A percentile compares a stretch with the other conserved stretches of the same genome.
Evolutionary conservation across 2,888 invertebrate species (phyloP).

Genomic region (Tribolium freemani): DNA sequence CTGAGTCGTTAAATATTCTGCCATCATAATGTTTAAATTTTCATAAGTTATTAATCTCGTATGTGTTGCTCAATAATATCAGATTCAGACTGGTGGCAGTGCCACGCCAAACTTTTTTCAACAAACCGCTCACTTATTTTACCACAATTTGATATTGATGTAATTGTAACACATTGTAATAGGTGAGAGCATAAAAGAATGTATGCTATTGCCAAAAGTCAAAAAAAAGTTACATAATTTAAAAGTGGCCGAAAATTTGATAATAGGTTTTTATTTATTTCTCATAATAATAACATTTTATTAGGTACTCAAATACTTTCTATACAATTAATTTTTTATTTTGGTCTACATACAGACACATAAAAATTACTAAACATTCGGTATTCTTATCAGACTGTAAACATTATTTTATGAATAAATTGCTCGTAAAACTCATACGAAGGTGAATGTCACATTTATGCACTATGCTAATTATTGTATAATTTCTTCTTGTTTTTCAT

Average conservation of each 20-base stretch:
- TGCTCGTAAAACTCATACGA: too few species aligned
- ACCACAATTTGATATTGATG: background rate
- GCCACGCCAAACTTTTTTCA: background rate
- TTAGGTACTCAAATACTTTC: too few species aligned
- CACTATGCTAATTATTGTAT: too few species aligned
- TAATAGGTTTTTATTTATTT: background rate
- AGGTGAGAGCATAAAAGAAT: background rate
- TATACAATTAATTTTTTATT: too few species aligned
- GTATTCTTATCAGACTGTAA: too few species aligned
- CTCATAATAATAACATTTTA: too few species aligned
- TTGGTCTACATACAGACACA: too few species aligned
- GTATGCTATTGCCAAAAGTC: background rate
- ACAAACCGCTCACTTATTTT: background rate
- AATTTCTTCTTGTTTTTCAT: too few species aligned
- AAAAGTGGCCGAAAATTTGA: background rate
- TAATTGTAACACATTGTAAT: background rate
- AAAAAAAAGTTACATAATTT: background rate
- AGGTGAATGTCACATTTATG: too few species aligned
- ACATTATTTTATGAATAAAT: too few species aligned
- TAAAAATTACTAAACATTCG: too few species aligned
- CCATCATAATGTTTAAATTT: background rate
- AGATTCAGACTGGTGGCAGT: background rate
- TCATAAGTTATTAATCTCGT: background rate
- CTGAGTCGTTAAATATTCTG: background rate
- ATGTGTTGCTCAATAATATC: background rate